These are phyloP conservation scores for Formica selysi DNA, from an alignment of 1,140 invertebrate genomes.

Conservation along the genomic window DNA sequence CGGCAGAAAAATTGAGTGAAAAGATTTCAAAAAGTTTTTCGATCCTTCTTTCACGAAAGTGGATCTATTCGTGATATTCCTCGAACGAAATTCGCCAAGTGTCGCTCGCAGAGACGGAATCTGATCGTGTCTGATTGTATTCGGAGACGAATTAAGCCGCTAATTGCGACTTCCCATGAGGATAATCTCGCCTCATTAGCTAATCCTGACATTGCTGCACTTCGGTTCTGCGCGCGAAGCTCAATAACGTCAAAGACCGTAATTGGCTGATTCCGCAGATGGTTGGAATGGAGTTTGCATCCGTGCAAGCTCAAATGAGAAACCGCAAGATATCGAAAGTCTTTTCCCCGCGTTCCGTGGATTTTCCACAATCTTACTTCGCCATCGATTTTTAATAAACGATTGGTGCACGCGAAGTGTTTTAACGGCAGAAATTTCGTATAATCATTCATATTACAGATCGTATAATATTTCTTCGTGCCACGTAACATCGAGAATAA, in stretches of 20 bases:
- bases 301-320: constrained; percentile 58
- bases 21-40: not conserved
- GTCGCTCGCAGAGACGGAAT: not conserved
- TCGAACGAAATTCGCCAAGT: constrained; percentile 15
- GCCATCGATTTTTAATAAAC: not conserved
- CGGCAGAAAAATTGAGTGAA: not conserved
- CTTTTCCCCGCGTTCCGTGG: not conserved
- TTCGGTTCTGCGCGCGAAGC: constrained; percentile 74
- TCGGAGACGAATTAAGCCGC: constrained; percentile 60
- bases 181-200: constrained; percentile 78
- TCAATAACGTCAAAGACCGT: constrained; percentile 81
- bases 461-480: not conserved
- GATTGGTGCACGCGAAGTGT: too few species aligned
- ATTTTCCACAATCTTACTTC: not conserved
- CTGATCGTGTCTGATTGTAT: constrained; percentile 53
- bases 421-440: not conserved
- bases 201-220: constrained; percentile 75
- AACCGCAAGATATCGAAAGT: constrained; percentile 27
- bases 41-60: not conserved
- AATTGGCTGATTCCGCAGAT: constrained; percentile 79
- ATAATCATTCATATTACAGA: not conserved
- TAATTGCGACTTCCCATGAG: constrained; percentile 80
- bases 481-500: not conserved
- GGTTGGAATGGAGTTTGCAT: constrained; percentile 74
- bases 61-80: not conserved